Base-by-base conservation (phyloP, 2,113 vertebrate species). In the Brevimyrus niger region DNA sequence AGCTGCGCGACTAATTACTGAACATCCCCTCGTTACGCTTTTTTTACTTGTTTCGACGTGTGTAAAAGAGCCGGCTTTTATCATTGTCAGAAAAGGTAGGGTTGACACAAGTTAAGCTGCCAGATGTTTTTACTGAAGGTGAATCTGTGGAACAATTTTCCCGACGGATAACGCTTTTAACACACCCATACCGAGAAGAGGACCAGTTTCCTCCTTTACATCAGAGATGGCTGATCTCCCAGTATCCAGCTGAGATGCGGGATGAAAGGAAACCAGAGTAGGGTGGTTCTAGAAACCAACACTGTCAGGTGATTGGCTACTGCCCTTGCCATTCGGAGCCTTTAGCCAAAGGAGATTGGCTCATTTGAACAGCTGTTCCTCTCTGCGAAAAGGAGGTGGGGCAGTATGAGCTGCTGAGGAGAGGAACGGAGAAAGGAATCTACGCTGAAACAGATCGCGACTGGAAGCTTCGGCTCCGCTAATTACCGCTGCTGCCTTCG, bases 381-480 rank as follows among this genome's bases (percentile, higher is more conserved):
- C 82, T n/a, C 42, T 84, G 82, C 17, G 21, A 80, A 19, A 80
- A 38, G 44, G 82, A 82, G 76, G 76, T 42, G 38, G 15, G 17
- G 27, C 38, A 35, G 31, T 13, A 61, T 61, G 23, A 9, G 21
- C 55, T 61, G 21, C 55, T 61, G 73, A 42, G 31, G 31, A 7
- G 35, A 38, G 35, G 35, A 42, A 38, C 73, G 1, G 17, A 38
- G 35, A 42, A 80, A n/a, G 17, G 35, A 15, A 80, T 35, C 82
- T 23, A 46, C 8, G 42, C 82, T n/a, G 44, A 84, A 47, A 23
- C 82, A 21, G 19, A n/a, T n/a, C 42, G 44, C 82, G 38, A 84
- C 42, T 84, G 82, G 82, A 84, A 84, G 82, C 44, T 84, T 44
- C 42, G 44, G 82, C 82, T 84, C 44, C 42, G 82, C 82, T 84